Conservation (phyloP, 1,140 invertebrate genomes). For the Dolichoris vasculosae region DNA sequence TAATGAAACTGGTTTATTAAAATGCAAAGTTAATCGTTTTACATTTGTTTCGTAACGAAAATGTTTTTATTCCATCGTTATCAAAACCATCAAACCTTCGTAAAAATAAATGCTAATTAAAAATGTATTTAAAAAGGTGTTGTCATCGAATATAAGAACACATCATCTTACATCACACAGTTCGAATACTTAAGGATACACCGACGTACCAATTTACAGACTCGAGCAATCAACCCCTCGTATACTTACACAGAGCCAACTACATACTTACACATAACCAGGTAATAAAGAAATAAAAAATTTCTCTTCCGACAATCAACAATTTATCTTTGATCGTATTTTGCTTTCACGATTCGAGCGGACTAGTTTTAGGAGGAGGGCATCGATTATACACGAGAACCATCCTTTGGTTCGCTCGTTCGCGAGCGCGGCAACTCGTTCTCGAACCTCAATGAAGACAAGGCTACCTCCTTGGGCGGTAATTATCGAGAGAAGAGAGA, state of each 20-base stretch:
- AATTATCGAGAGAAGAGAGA: constrained; percentile 63
- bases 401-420: neutral
- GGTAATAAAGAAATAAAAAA: constrained; percentile 19
- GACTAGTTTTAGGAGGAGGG: constrained; percentile 38
- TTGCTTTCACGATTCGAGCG: constrained; percentile 28
- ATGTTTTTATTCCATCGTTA: neutral
- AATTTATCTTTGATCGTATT: constrained; percentile 42
- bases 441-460: constrained; percentile 49
- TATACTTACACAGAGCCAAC: neutral
- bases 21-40: no score
- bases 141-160: neutral
- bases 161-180: neutral
- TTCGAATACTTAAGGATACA: neutral
- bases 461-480: constrained; percentile 63
- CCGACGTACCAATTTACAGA: neutral
- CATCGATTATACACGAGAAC: constrained; percentile 48
- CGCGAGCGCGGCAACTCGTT: neutral
- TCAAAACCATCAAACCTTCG: neutral
- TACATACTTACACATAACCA: neutral
- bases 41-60: neutral
- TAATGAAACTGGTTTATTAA: neutral
- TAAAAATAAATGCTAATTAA: neutral
- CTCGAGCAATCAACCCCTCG: neutral
- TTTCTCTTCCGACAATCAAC: neutral
- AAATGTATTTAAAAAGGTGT: neutral